Evolutionary conservation across 2,113 vertebrate species (phyloP), one percentile per base, ranked within the genome.

Genomic region (Lampris incognitus): DNA sequence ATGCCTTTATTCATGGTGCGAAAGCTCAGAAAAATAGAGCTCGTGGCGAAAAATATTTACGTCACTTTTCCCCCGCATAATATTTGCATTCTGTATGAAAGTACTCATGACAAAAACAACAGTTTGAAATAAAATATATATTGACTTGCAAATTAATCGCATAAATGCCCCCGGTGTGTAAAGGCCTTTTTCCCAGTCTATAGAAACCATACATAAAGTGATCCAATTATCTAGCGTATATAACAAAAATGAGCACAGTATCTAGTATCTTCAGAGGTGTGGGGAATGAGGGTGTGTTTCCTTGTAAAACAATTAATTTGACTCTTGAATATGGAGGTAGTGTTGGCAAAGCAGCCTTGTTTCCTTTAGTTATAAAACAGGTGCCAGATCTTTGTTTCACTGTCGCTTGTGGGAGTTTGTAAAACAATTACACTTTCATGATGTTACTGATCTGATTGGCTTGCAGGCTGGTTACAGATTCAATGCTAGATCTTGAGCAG

Each of bases 121-220:
- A 24, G 24, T 24, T 24, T 24, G 24, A 24, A 24, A 24, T 24
- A 24, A 24, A 24, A 24, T 24, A 24, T 24, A 24, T 24, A 24
- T 24, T 24, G 24, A 24, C 24, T 0, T 24, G 24, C 24, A 24
- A 24, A 24, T 24, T 24, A 24, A 24, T 24, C 24, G 24, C 24
- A 24, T 24, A 24, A 24, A 24, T 24, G 24, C 24, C 24, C 24
- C 24, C 24, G 24, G 24, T 24, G 24, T 24, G 24, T 24, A 24
- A 24, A 24, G 24, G 24, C 24, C 24, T 74, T 66, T 46, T 77
- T 74, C 70, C 74, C 49, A 69, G 61, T 78, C 60, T 13, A 60
- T 79, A 62, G 54, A 66, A 81, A 72, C 13, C 37, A 62, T 52
- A 71, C 44, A 78, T 74, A 71, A 83, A 65, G 44, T 63, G 66